These are phyloP conservation scores for Epinotia demarniana DNA, from an alignment of 2,888 invertebrate genomes.

Conservation along the genomic window DNA sequence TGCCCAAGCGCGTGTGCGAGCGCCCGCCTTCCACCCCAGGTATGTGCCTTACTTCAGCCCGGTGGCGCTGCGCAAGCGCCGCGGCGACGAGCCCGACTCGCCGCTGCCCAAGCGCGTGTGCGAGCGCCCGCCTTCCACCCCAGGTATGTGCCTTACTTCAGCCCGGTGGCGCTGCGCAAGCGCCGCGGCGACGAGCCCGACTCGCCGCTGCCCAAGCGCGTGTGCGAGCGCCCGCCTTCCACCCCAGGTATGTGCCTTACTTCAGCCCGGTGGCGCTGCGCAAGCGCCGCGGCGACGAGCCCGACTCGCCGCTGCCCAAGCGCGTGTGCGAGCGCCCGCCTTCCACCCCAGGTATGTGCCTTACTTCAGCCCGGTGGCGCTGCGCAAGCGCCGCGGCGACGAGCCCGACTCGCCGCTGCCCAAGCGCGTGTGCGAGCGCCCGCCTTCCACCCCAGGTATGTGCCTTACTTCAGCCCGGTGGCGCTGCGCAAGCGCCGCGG, in stretches of 20 bases:
- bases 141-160: too few relatives aligned
- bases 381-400: slow-evolving; percentile 75
- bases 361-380: slow-evolving; percentile 86
- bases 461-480: slow-evolving; percentile 87
- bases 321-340: slow-evolving; percentile 69
- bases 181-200: slow-evolving; percentile 69
- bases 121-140: slow-evolving; percentile 54
- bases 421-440: slow-evolving; percentile 74
- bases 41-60: too few relatives aligned
- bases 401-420: slow-evolving; percentile 65
- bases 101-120: slow-evolving; percentile 76
- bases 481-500: slow-evolving; percentile 76
- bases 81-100: slow-evolving; percentile 68
- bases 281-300: slow-evolving; percentile 73
- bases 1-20: slow-evolving; percentile 75
- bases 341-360: too few relatives aligned
- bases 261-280: slow-evolving; percentile 85
- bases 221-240: slow-evolving; percentile 64
- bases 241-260: too few relatives aligned
- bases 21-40: slow-evolving; percentile 49
- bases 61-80: slow-evolving; percentile 73
- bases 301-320: slow-evolving; percentile 70
- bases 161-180: slow-evolving; percentile 81
- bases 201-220: slow-evolving; percentile 73
- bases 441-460: slow-evolving; percentile 41